phyloP scores from a whole-genome alignment of 1,140 invertebrate species.

The Polypedilum vanderplanki region DNA sequence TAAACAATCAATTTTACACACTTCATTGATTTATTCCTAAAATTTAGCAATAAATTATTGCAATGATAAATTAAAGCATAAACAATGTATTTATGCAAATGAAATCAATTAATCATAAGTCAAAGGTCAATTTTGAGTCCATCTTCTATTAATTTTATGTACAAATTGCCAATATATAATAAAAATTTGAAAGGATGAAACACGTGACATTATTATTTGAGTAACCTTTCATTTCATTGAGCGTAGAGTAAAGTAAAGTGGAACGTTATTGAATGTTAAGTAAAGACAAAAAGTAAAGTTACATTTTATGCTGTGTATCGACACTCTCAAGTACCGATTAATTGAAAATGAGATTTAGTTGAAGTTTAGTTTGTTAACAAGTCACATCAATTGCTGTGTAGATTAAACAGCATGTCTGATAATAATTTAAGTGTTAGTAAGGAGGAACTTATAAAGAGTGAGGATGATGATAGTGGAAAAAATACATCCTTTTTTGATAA shows the following conservation, averaged over 20 bases:
- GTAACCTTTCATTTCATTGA: conserved; percentile 25
- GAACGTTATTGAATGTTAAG: conserved; percentile 27
- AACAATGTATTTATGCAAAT: no score
- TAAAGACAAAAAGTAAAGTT: conserved; percentile 27
- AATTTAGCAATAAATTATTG: no score
- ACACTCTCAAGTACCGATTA: not conserved
- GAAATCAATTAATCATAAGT: no score
- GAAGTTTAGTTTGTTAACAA: conserved; percentile 3
- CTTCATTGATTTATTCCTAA: no score
- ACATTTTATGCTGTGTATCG: not conserved
- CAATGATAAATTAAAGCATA: no score
- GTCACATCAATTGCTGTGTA: not conserved
- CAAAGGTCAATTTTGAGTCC: no score
- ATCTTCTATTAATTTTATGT: no score
- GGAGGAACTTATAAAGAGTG: not conserved
- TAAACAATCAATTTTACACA: no score
- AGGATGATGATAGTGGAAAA: not conserved
- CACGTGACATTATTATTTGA: conserved; percentile 22
- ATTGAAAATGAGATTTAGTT: conserved; percentile 25
- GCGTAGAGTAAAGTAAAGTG: conserved; percentile 23
- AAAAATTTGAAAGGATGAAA: conserved; percentile 15
- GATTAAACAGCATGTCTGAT: not conserved
- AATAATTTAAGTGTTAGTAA: conserved; percentile 8
- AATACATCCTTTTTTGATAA: not conserved
- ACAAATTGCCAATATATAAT: no score